Evolutionary conservation across 2,888 invertebrate genomes (phyloP).

Genomic region (Sinopyrophorus schimmeli): DNA sequence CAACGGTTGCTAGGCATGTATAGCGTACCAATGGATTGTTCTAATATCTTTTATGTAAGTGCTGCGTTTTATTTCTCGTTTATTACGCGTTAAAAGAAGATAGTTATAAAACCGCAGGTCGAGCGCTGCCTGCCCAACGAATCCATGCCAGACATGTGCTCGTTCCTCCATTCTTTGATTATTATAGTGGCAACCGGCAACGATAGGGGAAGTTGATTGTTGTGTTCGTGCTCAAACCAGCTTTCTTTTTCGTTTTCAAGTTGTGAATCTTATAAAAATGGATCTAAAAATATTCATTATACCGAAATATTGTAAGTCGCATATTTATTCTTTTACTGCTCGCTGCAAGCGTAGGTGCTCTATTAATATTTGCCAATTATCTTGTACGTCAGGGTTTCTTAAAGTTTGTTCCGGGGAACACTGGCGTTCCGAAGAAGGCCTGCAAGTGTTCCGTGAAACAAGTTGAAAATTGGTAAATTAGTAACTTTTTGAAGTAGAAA

Average conservation of each 20-base stretch:
- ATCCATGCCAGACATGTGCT: conserved; percentile 37
- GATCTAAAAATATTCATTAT: conserved; percentile 4
- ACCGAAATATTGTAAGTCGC: too few relatives aligned
- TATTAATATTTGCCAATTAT: too few relatives aligned
- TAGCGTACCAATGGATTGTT: conserved; percentile 23
- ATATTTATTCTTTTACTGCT: too few relatives aligned
- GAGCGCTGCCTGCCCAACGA: conserved; percentile 11
- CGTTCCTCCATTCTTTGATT: conserved; percentile 22
- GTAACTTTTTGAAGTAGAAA: too few relatives aligned
- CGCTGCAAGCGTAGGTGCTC: too few relatives aligned
- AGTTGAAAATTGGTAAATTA: too few relatives aligned
- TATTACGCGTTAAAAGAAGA: conserved; percentile 17
- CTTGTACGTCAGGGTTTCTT: too few relatives aligned
- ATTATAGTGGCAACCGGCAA: conserved; percentile 28
- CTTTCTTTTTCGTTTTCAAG: conserved; percentile 2
- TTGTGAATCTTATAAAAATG: conserved; percentile 9
- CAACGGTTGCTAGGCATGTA: conserved; percentile 48
- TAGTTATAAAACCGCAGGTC: conserved; percentile 10
- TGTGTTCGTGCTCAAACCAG: conserved; percentile 17
- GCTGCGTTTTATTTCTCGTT: conserved; percentile 16
- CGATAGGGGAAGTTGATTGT: conserved; percentile 14
- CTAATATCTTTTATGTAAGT: too few relatives aligned
- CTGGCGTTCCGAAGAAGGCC: too few relatives aligned
- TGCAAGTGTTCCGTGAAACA: too few relatives aligned
- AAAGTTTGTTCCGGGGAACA: too few relatives aligned